Evolutionary conservation across 64 coral and sea anemone genomes (phyloP), one percentile per base, ranked within the genome.

Genomic region (Porites lutea): DNA sequence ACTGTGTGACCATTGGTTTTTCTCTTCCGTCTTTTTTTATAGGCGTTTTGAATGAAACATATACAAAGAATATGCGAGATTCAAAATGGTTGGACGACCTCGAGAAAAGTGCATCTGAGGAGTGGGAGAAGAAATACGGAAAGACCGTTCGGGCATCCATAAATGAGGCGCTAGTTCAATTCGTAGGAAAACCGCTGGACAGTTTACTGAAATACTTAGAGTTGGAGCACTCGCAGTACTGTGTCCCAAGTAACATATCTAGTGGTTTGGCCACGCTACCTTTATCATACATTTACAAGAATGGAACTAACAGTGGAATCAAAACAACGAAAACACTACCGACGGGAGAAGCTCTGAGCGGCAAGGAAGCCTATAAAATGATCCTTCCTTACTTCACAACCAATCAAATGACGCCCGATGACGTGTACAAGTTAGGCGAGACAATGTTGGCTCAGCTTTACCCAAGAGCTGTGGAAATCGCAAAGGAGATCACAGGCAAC

Each of bases 341-440:
- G 13, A 78, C 19, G 37, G 88, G 91, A 4, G 88, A 96, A 85
- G 71, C 69, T 44, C 72, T 99, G 50, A 75, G 64, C 59, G 97
- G 97, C n/a, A 93, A 13, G 14, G 74, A 94, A 79, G 91, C 97
- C 5, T 99, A 99, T 54, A 82, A 96, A 86, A 96, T 74, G 72
- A 99, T 96, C 44, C 55, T 99, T 19, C 94, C 94, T 2, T 99
- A 99, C 88, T 99, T 96, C 61, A 99, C 97, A 0, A 99, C 97
- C 2, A 96, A 89, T 10, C 63, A 94, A 53, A 93, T 99, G 91
- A 96, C 44, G 2, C 94, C 97, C 0, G 83, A 96, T 11, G 20
- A 99, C 4, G 90, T 99, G 3, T 75, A 94, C 65, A 7, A 85
- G 2, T 84, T 99, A 21, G 97, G 97, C 10, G 59, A 89, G n/a